These are phyloP conservation scores for Lasioglossum calceatum DNA, from an alignment of 2,888 invertebrate genomes.

Conservation along the genomic window DNA sequence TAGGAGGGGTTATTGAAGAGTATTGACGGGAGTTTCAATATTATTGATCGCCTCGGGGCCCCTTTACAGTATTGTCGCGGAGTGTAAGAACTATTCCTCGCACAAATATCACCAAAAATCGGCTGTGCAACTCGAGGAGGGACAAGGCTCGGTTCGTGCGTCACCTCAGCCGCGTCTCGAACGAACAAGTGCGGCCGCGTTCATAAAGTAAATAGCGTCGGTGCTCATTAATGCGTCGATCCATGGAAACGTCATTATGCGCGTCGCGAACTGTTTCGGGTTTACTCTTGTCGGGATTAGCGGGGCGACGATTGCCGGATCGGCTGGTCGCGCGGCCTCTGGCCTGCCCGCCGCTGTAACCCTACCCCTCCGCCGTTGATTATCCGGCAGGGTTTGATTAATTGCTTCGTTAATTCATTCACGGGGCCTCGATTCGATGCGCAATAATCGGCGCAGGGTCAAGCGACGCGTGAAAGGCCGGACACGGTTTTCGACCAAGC, in stretches of 20 bases:
- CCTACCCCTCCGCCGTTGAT: constrained; percentile 40
- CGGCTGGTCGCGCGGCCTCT: neutral
- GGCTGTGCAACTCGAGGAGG: no score
- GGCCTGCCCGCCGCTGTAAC: neutral
- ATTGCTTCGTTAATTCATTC: constrained; percentile 66
- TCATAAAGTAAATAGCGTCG: constrained; percentile 40
- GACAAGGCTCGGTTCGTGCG: no score
- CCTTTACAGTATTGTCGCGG: no score
- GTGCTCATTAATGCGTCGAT: constrained; percentile 53
- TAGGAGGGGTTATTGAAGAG: no score
- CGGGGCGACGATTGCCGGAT: constrained; percentile 28
- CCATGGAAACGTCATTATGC: constrained; percentile 53
- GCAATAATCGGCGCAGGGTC: constrained; percentile 42
- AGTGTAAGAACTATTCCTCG: no score
- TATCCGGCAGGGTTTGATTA: constrained; percentile 69
- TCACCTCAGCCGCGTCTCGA: neutral
- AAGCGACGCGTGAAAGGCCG: constrained; percentile 36
- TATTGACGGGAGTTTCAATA: no score
- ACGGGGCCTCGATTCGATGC: constrained; percentile 41
- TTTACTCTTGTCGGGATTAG: constrained; percentile 40
- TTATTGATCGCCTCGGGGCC: no score
- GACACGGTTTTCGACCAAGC: constrained; percentile 12
- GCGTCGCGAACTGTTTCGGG: constrained; percentile 40
- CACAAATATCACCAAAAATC: no score
- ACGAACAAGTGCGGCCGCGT: neutral